Percentiles rank a stretch among this genome's conserved stretches.
Conservation (phyloP, 2,113 vertebrate species). For the Oceanodroma tethys region DNA sequence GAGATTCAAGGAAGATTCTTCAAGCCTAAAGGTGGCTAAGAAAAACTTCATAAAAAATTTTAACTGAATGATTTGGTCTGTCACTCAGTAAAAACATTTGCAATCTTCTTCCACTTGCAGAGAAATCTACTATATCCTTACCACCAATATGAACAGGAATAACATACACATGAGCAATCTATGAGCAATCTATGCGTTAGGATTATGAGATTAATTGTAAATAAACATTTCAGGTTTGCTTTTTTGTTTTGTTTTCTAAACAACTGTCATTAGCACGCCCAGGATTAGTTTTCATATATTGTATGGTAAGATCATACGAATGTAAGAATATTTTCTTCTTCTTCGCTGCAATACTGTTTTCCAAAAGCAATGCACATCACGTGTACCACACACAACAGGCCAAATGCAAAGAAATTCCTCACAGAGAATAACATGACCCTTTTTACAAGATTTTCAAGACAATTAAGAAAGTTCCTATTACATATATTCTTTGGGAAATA, state of each 20-base stretch:
- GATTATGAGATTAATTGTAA: not conserved
- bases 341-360: not conserved
- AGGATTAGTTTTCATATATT: not conserved
- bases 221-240: not conserved
- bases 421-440: not conserved
- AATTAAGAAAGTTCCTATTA: not conserved
- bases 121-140: not conserved
- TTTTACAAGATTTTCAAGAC: not conserved
- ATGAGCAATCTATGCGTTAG: not conserved
- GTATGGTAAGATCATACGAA: not conserved
- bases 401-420: not conserved
- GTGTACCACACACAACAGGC: not conserved
- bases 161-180: accelerated
- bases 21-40: not conserved
- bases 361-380: not conserved
- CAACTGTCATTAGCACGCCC: not conserved
- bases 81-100: not conserved
- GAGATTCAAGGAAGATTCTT: not conserved
- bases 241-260: not conserved
- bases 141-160: not conserved
- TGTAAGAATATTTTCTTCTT: not conserved
- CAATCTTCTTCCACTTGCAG: not conserved
- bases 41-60: not conserved
- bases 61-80: not conserved
- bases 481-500: not conserved